phyloP scores from a whole-genome alignment of 2,113 vertebrate species.

The Heterocephalus glaber region DNA sequence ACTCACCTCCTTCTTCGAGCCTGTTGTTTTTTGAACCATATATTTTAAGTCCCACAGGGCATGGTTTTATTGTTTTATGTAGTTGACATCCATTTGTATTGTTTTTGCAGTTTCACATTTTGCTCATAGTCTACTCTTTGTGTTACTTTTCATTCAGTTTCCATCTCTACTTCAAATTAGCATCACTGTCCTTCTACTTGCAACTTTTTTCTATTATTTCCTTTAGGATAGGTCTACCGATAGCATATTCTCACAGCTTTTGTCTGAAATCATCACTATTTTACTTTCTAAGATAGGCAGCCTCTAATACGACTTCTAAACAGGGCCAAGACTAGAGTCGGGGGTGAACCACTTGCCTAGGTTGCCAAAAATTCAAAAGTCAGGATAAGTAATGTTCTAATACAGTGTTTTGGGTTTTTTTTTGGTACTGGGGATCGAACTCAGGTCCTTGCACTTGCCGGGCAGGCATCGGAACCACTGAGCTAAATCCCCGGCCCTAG shows the following conservation, averaged over 20 bases:
- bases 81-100: neutral
- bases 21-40: neutral
- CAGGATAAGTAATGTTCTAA: neutral
- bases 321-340: neutral
- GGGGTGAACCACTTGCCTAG: neutral
- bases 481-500: too few species aligned
- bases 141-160: neutral
- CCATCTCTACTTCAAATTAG: neutral
- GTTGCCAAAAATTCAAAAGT: slow-evolving; percentile 22
- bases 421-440: too few species aligned
- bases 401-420: neutral
- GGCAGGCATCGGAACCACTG: too few species aligned
- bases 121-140: neutral
- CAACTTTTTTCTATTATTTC: neutral
- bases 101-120: neutral
- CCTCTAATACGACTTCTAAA: neutral
- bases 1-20: neutral
- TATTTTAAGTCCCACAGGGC: neutral
- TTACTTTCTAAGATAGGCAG: neutral
- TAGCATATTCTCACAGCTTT: neutral
- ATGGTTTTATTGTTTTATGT: neutral
- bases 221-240: neutral
- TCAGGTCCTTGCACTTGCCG: too few species aligned
- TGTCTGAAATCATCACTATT: neutral
- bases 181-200: neutral